Conservation (phyloP, 2,797 vertebrate genomes). For the Tauraco hartlaubi region DNA sequence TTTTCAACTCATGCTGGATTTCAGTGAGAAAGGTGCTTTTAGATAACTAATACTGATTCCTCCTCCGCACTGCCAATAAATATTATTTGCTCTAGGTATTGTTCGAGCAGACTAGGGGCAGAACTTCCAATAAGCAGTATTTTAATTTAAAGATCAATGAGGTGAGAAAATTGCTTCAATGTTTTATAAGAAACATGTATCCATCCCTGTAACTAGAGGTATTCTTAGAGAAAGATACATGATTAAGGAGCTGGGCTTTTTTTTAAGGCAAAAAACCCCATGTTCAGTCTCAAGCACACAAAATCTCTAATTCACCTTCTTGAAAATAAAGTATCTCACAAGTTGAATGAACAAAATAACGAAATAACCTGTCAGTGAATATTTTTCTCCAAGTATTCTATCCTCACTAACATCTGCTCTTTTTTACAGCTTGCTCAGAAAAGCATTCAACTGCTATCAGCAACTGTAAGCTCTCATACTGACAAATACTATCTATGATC, state of each 20-base stretch:
- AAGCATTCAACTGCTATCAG: conserved; percentile 12
- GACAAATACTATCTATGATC: conserved; percentile 54
- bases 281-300: background rate
- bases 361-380: background rate
- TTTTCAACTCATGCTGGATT: background rate
- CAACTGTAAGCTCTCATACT: conserved; percentile 27
- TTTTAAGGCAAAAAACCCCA: accelerated
- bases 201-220: background rate
- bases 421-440: conserved; percentile 1
- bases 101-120: background rate
- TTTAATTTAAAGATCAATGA: background rate
- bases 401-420: background rate
- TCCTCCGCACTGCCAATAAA: background rate
- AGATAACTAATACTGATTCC: background rate
- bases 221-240: background rate
- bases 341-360: background rate
- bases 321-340: background rate
- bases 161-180: background rate
- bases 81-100: background rate
- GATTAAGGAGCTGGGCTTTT: background rate
- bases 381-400: background rate
- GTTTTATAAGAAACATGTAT: background rate
- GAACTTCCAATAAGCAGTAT: background rate
- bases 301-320: background rate
- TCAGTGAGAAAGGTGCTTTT: background rate